Evolutionary conservation across 30 jellyfish, hydroid and myxozoan genomes (phyloP).

Genomic region (Sanderia malayensis): DNA sequence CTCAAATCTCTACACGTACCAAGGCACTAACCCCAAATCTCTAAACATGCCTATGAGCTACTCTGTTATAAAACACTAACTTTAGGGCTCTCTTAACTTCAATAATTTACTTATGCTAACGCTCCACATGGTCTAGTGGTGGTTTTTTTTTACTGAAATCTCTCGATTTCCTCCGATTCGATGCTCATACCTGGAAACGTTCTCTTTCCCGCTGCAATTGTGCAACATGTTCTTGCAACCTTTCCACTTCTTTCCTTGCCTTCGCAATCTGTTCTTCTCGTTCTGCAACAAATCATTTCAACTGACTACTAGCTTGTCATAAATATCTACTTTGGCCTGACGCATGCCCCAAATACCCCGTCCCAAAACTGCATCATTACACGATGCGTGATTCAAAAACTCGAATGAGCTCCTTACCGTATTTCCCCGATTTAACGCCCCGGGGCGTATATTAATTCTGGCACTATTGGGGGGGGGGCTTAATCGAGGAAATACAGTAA

Average conservation of each 20-base stretch:
- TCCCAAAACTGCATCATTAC: too few relatives aligned
- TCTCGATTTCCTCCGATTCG: too few relatives aligned
- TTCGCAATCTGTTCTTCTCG: conserved; percentile 1
- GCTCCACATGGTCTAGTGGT: too few relatives aligned
- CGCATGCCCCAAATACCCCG: too few relatives aligned
- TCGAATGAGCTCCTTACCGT: not conserved
- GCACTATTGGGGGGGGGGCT: not conserved
- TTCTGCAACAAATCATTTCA: not conserved
- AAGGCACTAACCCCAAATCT: too few relatives aligned
- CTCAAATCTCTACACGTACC: too few relatives aligned
- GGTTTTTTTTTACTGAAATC: too few relatives aligned
- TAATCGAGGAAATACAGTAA: too few relatives aligned
- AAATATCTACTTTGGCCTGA: too few relatives aligned
- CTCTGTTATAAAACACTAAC: not conserved
- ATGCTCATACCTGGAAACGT: too few relatives aligned
- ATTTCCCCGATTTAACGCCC: not conserved
- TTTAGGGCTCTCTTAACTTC: too few relatives aligned
- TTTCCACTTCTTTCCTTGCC: conserved; percentile 2
- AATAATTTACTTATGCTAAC: too few relatives aligned
- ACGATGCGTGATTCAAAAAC: not conserved
- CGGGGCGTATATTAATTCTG: not conserved
- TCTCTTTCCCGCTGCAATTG: not conserved
- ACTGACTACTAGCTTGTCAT: not conserved
- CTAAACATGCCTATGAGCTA: not conserved
- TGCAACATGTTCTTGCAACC: not conserved